A percentile compares a stretch with the other conserved stretches of the same genome.
Evolutionary conservation across 2,888 invertebrate genomes (phyloP).

Genomic region (Drosophila sordidula): DNA sequence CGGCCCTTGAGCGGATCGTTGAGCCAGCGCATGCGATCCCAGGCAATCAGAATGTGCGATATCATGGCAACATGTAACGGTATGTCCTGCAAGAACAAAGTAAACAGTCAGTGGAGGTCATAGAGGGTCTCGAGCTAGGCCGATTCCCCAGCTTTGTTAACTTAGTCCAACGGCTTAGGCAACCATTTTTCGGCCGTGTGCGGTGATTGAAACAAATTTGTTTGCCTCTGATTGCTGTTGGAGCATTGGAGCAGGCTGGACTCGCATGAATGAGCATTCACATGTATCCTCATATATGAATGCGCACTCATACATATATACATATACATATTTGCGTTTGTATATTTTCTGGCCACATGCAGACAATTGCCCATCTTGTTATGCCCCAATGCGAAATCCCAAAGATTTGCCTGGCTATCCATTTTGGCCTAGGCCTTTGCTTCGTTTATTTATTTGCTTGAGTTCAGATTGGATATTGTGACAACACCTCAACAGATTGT

Average conservation of each 20-base stretch:
- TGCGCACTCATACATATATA: neutral
- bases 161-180: slow-evolving; percentile 50
- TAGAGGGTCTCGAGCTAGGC: neutral
- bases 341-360: slow-evolving; percentile 18
- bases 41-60: slow-evolving; percentile 89
- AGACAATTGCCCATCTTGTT: slow-evolving; percentile 30
- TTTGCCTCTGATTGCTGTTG: slow-evolving; percentile 49
- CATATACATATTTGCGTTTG: neutral
- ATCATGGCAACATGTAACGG: slow-evolving; percentile 90
- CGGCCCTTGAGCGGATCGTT: slow-evolving; percentile 88
- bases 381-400: slow-evolving; percentile 42
- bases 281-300: neutral
- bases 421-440: slow-evolving; percentile 22
- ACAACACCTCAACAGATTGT: slow-evolving; percentile 46
- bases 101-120: neutral
- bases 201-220: slow-evolving; percentile 67
- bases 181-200: slow-evolving; percentile 57
- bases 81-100: slow-evolving; percentile 87
- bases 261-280: slow-evolving; percentile 17
- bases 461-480: slow-evolving; percentile 54
- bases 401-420: slow-evolving; percentile 40
- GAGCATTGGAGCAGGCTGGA: slow-evolving; percentile 3
- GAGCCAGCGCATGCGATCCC: slow-evolving; percentile 89
- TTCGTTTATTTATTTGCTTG: slow-evolving; percentile 47
- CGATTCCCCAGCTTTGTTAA: slow-evolving; percentile 42